Evolutionary conservation across 2,113 vertebrate genomes (phyloP), one percentile per base, ranked within the genome.

Genomic region (Ameiurus melas): DNA sequence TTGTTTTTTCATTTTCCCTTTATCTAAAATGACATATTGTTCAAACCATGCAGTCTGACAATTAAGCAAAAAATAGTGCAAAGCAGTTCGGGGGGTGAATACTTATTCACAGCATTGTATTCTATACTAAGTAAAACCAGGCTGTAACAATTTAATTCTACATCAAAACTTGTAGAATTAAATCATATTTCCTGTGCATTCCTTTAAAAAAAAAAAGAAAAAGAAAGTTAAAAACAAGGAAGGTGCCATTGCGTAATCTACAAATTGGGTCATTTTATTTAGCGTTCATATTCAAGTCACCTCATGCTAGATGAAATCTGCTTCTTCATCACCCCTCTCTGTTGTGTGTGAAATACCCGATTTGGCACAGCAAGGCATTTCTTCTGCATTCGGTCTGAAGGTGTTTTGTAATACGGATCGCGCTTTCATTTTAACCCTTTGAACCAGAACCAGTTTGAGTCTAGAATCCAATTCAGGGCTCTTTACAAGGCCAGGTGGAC

Each of bases 341-440:
- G 36, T 58, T 80, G 85, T 82, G 68, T 89, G 43, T 85, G 60
- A 90, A 84, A 43, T 89, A 79, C 85, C 84, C 86, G 87, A 90
- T 87, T 79, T 90, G 62, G 58, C 68, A 53, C 85, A 58, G 47
- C 89, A 73, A 90, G 90, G 84, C 64, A 71, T 86, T 86, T 84
- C 25, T 3, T 87, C 70, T 39, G 75, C 85, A 70, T 39, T 66
- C 81, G 60, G 27, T 73, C 30, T 17, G 68, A 43, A 75, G 30
- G 66, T 82, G 51, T 25, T 51, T 47, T 78, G 22, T 64, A 83
- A 51, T 57, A 25, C 33, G 25, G 71, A 33, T 62, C 62, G 58
- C 36, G 62, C 87, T 78, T 89, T 66, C 83, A 80, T 25, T 80
- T 85, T 83, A 87, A 89, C 70, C 87, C 86, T 90, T 89, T 86